Conservation (phyloP, 2,797 vertebrate species). For the Buceros bicornis region DNA sequence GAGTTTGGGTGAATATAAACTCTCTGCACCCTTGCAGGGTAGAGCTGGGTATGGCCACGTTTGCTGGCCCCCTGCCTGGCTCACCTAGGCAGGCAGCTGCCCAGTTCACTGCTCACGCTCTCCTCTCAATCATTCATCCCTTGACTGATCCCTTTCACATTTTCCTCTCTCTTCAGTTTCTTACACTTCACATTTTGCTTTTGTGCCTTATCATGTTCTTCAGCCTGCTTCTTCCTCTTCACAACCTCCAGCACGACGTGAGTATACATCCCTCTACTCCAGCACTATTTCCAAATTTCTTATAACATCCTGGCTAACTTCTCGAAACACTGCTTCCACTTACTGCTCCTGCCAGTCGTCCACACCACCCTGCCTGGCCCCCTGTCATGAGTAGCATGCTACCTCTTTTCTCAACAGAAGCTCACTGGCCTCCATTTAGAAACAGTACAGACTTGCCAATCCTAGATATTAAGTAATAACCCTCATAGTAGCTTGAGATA, state of each 20-base stretch:
- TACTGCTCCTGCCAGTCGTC: background rate
- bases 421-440: background rate
- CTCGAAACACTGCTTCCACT: background rate
- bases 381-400: background rate
- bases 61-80: background rate
- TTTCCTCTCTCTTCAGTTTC: background rate
- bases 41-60: background rate
- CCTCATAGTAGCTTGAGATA: background rate
- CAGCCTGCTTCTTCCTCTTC: background rate
- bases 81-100: background rate
- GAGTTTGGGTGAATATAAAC: background rate
- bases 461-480: background rate
- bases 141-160: background rate
- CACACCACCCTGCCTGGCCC: background rate
- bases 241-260: accelerated
- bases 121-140: background rate
- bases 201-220: background rate
- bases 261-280: background rate
- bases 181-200: background rate
- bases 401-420: background rate
- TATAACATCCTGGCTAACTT: background rate
- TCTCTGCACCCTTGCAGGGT: background rate
- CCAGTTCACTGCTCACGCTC: background rate
- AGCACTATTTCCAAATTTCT: background rate
- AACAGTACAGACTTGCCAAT: background rate